Conservation (phyloP, 1,140 invertebrate genomes). For the Camponotus floridanus region DNA sequence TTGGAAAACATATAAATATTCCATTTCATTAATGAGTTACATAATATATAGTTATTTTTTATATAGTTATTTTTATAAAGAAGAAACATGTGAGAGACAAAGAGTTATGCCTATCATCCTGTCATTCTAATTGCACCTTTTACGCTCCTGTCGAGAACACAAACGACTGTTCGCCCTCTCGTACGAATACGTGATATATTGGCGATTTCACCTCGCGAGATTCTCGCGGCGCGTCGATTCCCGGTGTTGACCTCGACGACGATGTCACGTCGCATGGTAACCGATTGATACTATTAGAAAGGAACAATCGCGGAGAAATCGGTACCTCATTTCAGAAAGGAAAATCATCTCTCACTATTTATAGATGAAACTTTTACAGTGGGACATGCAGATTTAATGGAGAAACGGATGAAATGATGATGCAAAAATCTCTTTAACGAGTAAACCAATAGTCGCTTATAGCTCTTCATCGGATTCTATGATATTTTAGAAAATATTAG, state of each 20-base stretch:
- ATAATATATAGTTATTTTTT: not conserved
- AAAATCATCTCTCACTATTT: not conserved
- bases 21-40: not conserved
- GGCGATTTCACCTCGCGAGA: constrained; percentile 47
- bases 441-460: not conserved
- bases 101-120: not conserved
- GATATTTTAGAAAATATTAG: not conserved
- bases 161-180: constrained; percentile 13
- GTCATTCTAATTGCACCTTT: not conserved
- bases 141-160: not conserved
- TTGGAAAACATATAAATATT: not conserved
- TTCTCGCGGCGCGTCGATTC: constrained; percentile 17
- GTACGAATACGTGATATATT: constrained; percentile 42
- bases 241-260: constrained; percentile 44
- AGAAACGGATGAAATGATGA: not conserved
- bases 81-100: not conserved
- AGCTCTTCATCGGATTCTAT: not conserved
- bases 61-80: not conserved
- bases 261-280: not conserved
- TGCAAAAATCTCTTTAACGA: not conserved
- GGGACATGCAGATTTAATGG: not conserved
- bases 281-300: constrained; percentile 22
- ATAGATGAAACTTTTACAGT: not conserved
- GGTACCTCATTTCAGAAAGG: not conserved
- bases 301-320: constrained; percentile 11